Evolutionary conservation across 1,140 invertebrate species (phyloP), one percentile per base, ranked within the genome.

Genomic region (Formica exsecta): DNA sequence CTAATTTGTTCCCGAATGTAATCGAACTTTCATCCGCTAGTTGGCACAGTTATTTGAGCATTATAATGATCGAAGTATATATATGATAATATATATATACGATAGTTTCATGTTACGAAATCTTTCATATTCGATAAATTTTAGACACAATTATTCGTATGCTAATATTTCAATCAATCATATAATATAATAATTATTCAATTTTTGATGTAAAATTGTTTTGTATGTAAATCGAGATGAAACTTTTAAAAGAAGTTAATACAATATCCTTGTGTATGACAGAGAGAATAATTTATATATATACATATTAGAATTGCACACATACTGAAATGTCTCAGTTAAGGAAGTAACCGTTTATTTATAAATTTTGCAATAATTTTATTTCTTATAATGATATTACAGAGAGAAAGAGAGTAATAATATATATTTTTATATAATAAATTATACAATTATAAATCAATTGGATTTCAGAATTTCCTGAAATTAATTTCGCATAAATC

Each of bases 21-120:
- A 19, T n/a, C 11, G 11, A 79, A 74, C 36, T 86, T 89, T 86
- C 59, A 64, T 44, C 44, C 7, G n/a, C 36, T n/a, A 54, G n/a
- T 32, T 29, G 3, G 3, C 16, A 6, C 13, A 38, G 32, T 59
- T 57, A 44, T 79, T 79, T 32, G n/a, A 77, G 29, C 7, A 9
- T 16, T 36, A 66, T 9, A 4, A 73, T n/a, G 5, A 73, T 22
- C 9, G 11, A 9, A 22, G 19, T 57, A 6, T 57, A 65, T 36
- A 7, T 65, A 19, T 4, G 11, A n/a, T 7, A 0, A 22, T 22
- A 22, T 22, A 76, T 61, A 29, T 25, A 59, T 51, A 22, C 16
- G 13, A 3, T n/a, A 62, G 1, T 19, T 51, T n/a, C 3, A 29
- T 22, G 73, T 16, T 19, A 62, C 41, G 7, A 8, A 61, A 41